Percentiles rank a stretch among this genome's conserved stretches.
Evolutionary conservation across 2,113 vertebrate species (phyloP).

Genomic region (Rattus norvegicus): DNA sequence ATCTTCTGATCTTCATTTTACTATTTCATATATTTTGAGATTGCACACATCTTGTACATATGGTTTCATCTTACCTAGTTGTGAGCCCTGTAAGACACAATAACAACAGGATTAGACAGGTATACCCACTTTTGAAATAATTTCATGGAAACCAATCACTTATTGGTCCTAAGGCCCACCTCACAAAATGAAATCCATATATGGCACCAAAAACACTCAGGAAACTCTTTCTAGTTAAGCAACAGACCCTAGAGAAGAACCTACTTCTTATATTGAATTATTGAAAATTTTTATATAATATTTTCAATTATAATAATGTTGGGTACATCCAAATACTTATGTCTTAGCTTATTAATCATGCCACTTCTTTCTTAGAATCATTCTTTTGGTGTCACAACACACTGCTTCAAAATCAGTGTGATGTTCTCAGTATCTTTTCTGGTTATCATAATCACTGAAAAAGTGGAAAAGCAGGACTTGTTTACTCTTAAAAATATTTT

Average conservation of each 20-base stretch:
- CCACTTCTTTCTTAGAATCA: not conserved
- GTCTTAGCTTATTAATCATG: not conserved
- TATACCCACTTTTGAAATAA: not conserved
- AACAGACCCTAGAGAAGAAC: not conserved
- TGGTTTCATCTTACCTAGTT: not conserved
- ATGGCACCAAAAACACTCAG: not conserved
- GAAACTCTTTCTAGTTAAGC: not conserved
- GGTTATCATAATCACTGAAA: not conserved
- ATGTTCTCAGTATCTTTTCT: not conserved
- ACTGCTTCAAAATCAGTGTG: not conserved
- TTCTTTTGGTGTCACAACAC: not conserved
- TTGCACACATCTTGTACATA: not conserved
- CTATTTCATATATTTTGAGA: not conserved
- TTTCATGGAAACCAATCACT: accelerated
- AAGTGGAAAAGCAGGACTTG: not conserved
- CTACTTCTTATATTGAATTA: not conserved
- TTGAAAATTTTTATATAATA: not conserved
- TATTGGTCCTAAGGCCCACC: not conserved
- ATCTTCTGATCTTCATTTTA: not conserved
- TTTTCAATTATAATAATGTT: not conserved
- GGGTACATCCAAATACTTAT: not conserved
- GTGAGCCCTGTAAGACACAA: not conserved
- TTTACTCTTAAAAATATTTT: not conserved
- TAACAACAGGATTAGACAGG: not conserved
- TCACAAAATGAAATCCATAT: not conserved